phyloP scores from a whole-genome alignment of 2,113 vertebrate genomes.

The Scytalopus superciliaris region DNA sequence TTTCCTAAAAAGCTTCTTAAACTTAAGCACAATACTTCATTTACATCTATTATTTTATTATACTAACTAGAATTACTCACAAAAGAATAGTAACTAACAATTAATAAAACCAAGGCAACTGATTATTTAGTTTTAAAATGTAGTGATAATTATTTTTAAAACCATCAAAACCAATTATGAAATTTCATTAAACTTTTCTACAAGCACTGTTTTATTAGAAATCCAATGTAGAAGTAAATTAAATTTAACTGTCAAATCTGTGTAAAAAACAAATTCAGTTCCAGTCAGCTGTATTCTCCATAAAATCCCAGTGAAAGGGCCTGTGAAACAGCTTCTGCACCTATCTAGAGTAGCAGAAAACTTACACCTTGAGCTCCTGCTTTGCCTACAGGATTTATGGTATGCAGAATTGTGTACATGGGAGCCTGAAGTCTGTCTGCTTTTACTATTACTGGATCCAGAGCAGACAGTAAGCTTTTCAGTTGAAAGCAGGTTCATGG shows the following conservation, averaged over 20 bases:
- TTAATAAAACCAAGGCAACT: background rate
- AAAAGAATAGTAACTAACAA: background rate
- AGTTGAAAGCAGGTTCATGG: background rate
- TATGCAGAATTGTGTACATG: background rate
- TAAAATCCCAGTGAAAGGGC: background rate
- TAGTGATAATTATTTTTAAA: background rate
- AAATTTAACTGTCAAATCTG: background rate
- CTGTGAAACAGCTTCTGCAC: background rate
- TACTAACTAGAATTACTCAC: background rate
- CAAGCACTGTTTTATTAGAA: background rate
- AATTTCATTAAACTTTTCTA: background rate
- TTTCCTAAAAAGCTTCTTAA: background rate
- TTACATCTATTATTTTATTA: background rate
- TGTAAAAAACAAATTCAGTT: background rate
- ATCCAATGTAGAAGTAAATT: background rate
- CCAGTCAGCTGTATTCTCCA: background rate
- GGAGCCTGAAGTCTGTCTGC: slow-evolving; percentile 8
- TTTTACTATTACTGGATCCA: background rate
- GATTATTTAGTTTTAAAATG: background rate
- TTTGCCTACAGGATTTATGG: background rate
- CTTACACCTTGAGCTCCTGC: background rate
- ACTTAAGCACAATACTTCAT: background rate
- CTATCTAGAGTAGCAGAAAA: background rate
- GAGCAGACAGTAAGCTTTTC: background rate
- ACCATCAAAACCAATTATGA: background rate